These are phyloP conservation scores for Astyanax mexicanus DNA, from an alignment of 2,797 vertebrate genomes.

Conservation along the genomic window DNA sequence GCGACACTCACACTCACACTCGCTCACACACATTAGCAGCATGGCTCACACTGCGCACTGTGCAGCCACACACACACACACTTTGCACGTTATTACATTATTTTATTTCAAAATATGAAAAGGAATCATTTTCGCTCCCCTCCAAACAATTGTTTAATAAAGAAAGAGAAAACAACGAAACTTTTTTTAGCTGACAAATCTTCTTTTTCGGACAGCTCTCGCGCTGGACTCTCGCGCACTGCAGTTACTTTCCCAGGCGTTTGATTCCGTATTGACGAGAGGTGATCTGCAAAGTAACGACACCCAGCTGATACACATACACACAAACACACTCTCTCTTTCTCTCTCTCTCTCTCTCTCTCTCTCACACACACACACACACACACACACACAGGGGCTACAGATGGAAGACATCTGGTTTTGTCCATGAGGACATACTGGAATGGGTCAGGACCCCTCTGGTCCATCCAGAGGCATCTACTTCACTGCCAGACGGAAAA, in stretches of 20 bases:
- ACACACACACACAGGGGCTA: constrained; percentile 27
- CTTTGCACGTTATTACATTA: background rate
- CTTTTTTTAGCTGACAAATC: background rate
- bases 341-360: no score
- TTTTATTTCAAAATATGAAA: constrained; percentile 20
- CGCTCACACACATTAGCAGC: constrained; percentile 4
- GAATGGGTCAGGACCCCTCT: constrained; percentile 46
- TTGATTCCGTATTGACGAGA: constrained; percentile 43
- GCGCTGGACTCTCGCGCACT: background rate
- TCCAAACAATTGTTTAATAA: background rate
- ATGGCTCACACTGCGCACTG: background rate
- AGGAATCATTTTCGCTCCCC: constrained; percentile 7
- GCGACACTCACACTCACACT: constrained; percentile 24
- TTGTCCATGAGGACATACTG: constrained; percentile 57
- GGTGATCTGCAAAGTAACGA: constrained; percentile 22
- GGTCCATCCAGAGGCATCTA: constrained; percentile 26
- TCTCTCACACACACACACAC: constrained; percentile 37
- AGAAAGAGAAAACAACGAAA: background rate
- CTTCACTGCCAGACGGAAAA: constrained; percentile 40
- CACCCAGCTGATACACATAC: constrained; percentile 38
- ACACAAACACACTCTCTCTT: no score
- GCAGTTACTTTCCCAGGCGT: background rate
- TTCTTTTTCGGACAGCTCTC: background rate
- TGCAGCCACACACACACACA: background rate
- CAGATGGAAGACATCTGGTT: constrained; percentile 64